These are phyloP conservation scores for Archivesica marissinica DNA, from an alignment of 1,140 invertebrate species.

Conservation along the genomic window DNA sequence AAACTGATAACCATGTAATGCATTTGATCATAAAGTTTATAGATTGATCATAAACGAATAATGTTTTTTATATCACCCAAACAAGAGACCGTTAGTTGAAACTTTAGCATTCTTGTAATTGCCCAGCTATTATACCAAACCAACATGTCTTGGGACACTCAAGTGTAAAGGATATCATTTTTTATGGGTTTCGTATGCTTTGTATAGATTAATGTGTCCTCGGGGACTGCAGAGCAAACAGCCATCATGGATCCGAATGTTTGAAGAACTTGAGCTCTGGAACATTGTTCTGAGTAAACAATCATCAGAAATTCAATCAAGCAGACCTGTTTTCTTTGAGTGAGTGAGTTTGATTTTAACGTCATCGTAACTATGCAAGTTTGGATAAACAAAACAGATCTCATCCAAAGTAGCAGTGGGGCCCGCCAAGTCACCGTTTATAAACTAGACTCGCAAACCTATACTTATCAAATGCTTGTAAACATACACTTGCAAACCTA, in stretches of 20 bases:
- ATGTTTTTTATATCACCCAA: neutral
- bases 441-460: too few species aligned
- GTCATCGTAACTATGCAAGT: too few species aligned
- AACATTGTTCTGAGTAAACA: constrained; percentile 14
- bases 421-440: too few species aligned
- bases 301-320: constrained; percentile 19
- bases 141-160: constrained; percentile 39
- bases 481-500: too few species aligned
- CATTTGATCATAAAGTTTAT: constrained; percentile 12
- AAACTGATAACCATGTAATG: too few species aligned
- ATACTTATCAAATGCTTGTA: too few species aligned
- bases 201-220: constrained; percentile 51
- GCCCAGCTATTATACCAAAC: constrained; percentile 33
- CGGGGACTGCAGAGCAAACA: constrained; percentile 46
- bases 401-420: too few species aligned
- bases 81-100: constrained; percentile 11
- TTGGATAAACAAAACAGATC: too few species aligned
- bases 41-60: neutral
- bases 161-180: constrained; percentile 61
- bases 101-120: constrained; percentile 48
- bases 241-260: constrained; percentile 2
- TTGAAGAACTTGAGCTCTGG: constrained; percentile 10
- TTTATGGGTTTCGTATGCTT: constrained; percentile 59
- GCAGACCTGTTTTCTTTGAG: neutral
- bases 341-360: too few species aligned